Evolutionary conservation across 2,113 vertebrate species (phyloP), one percentile per base, ranked within the genome.

Genomic region (Progne subis): DNA sequence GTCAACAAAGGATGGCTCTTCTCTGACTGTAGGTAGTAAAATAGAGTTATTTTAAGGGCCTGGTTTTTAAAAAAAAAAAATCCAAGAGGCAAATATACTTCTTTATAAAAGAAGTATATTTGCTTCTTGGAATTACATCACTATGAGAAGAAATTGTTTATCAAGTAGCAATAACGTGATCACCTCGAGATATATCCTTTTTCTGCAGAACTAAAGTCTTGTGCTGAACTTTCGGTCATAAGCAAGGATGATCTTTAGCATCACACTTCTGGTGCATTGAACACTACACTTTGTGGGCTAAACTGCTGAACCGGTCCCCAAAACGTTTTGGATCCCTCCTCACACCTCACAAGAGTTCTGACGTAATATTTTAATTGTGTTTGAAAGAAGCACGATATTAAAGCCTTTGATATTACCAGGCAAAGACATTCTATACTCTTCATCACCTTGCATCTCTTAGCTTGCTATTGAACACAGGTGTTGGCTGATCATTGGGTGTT

Each of bases 111-210:
- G 49, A 96, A 96, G 26, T 82, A 13, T 71, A 77, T 82, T 87
- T 76, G 53, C 84, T 95, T 85, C 94, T 97, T 74, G 71, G 90
- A 82, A 96, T 95, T 90, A 90, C 55, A 70, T 82, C 88, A 94
- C 50, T 41, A 56, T 5, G n/a, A 31, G 57, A 76, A 91, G 41
- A 88, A 92, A 84, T 81, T 88, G 41, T 85, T 92, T 87, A 95
- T 93, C 84, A 97, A 84, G 65, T 17, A 88, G n/a, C 74, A 87
- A 46, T 26, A 80, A 65, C 2, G 8, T 5, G 68, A 71, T 87
- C 52, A 89, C 70, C 75, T 88, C n/a, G 80, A 94, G 90, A 97
- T 96, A 83, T 31, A 92, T 10, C n/a, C 79, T 88, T 85, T 82
- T 85, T 57, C 31, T 52, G 26, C 67, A 90, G 76, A 91, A 88